Base-by-base conservation (phyloP, 2,888 invertebrate species). In the Nineta flava region DNA sequence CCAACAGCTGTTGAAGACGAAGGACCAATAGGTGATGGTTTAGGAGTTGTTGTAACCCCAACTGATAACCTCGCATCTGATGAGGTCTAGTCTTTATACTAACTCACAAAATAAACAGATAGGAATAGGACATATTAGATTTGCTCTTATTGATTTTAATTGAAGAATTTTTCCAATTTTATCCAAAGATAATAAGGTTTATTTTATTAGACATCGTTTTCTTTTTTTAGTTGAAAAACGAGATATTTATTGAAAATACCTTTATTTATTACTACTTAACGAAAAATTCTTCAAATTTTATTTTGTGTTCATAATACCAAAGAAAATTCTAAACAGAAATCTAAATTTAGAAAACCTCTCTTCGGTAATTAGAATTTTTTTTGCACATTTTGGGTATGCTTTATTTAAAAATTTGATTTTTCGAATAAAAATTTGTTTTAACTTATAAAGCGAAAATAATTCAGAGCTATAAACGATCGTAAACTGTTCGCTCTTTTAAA, bases 31-130 rank as follows among this genome's bases (percentile, higher is more conserved):
- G 65, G 66, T 16, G 66, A 67, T 53, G 65, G 64, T 44, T 60
- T 66, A 41, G 62, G 65, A 51, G 64, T 66, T 34, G 58, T 58
- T 41, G 55, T 61, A 9, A 49, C 59, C 31, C 55, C 62, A 46
- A 53, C 52, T 9, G 47, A 50, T n/a, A 41, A 40, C 26, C 57
- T 77, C 64, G 78, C 76, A 38, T 73, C 77, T 7, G 78, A 78
- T 56, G 78, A 78, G 62, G 78, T 78, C 50, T 78, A 62, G 45
- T 49, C 46, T 44, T 26, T 44, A 19, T 44, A 38, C 38, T 38
- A 38, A 38, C 38, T 13, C 26, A 3, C 26, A 26, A 26, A 26
- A 26, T 26, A 26, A 26, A 26, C 26, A 26, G 26, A 26, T 26
- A 26, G 26, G 7, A 26, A 26, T 26, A 26, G 26, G 26, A 26